These are phyloP conservation scores for Trissonchulus latispiculum DNA, from an alignment of 2,888 invertebrate species.

Conservation along the genomic window DNA sequence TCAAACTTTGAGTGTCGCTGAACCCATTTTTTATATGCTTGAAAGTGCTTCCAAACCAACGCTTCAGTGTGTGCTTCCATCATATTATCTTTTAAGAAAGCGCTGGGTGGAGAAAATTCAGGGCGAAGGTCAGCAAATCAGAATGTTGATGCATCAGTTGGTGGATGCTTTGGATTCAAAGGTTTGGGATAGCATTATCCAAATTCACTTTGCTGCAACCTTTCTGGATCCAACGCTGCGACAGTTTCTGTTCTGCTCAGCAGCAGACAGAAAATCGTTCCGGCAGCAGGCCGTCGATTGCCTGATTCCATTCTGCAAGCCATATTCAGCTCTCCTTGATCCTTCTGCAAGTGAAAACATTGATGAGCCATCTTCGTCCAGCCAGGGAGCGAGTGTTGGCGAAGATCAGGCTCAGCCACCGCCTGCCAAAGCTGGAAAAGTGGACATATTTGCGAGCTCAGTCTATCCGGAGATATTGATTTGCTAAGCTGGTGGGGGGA, in stretches of 20 bases:
- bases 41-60: neutral
- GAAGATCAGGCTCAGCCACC: too few species aligned
- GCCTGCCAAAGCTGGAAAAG: too few species aligned
- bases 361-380: too few species aligned
- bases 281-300: constrained; percentile 1
- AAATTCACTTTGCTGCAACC: neutral
- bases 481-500: too few species aligned
- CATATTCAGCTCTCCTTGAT: too few species aligned
- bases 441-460: too few species aligned
- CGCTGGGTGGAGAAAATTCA: neutral
- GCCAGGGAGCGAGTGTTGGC: too few species aligned
- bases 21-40: neutral
- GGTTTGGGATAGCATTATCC: neutral
- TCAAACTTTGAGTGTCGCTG: neutral
- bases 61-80: neutral
- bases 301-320: neutral
- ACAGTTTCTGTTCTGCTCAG: neutral
- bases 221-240: neutral
- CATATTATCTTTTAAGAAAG: neutral
- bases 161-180: neutral
- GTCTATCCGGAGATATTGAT: too few species aligned
- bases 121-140: neutral
- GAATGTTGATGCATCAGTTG: neutral
- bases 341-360: too few species aligned
- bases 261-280: neutral